Base-by-base conservation (phyloP, 2,113 vertebrate genomes). In the Anolis sagrei region DNA sequence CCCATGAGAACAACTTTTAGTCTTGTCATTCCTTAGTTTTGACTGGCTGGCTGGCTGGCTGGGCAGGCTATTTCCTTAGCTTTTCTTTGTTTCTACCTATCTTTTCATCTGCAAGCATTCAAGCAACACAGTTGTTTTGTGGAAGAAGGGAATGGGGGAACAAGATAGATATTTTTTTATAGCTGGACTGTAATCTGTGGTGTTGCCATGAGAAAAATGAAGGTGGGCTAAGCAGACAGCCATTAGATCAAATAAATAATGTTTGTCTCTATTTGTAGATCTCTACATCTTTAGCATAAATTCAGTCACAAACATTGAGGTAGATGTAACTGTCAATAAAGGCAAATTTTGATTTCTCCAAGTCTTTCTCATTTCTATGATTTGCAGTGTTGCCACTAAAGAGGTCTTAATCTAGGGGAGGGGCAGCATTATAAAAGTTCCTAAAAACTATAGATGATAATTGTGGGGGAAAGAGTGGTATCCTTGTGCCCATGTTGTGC, bases 311-410 rank as follows among this genome's bases (percentile, higher is more conserved):
- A 18, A 86, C 48, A 74, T 18, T 34, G 48, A 36, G 51, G 27
- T 75, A 86, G 39, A 34, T 44, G 48, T 75, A 75, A 70, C 1
- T 48, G 11, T 80, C 29, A 77, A 48, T 5, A 7, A 21, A 49
- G 29, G 16, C 11, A 62, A 49, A 21, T 7, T 75, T 49, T 51
- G 23, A 86, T 58, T 76, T 76, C 29, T 62, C 21, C 2, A 62
- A 4, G 7, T 32, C 86, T 85, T 86, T 76, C 72, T 64, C 64
- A 72, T 86, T 86, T 76, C 68, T 69, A 58, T 68, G 77, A 29
- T 25, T 54, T 66, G 23, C 10, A 85, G 44, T 51, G 21, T 49
- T 75, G 19, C 34, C n/a, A 29, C 13, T 64, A 34, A 34, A 49
- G 16, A 23, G 2, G 27, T 18, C 25, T 61, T 58, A 58, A 58